Conservation (phyloP, 2,888 invertebrate species). For the Netelia melanura region DNA sequence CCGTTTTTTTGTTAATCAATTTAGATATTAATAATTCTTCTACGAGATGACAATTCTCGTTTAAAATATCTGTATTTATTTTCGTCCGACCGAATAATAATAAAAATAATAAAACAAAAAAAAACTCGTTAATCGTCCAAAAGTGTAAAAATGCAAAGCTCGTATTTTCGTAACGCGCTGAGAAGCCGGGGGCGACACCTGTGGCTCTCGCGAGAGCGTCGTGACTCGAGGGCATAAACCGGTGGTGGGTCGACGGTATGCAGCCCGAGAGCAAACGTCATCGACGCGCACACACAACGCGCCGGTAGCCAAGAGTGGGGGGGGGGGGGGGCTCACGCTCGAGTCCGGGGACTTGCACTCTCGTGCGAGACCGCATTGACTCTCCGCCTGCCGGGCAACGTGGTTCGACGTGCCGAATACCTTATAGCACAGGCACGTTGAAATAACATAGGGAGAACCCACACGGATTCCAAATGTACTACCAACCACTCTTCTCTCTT, state of each 20-base stretch:
- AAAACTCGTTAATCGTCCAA: too few relatives aligned
- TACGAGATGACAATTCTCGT: too few relatives aligned
- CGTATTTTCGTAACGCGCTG: not conserved
- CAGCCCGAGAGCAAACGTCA: constrained; percentile 45
- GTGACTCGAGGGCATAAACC: constrained; percentile 55
- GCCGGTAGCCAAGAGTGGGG: not conserved
- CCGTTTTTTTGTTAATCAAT: not conserved
- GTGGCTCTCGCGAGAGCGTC: constrained; percentile 50
- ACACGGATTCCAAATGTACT: constrained; percentile 42
- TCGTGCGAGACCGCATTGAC: not conserved
- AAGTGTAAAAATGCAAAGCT: not conserved
- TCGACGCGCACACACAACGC: constrained; percentile 4
- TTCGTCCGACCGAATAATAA: too few relatives aligned
- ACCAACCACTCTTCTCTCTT: not conserved
- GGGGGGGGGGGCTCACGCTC: not conserved
- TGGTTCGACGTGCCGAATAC: constrained; percentile 25
- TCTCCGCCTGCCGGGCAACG: not conserved
- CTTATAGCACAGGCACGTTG: constrained; percentile 2
- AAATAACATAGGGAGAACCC: constrained; percentile 26
- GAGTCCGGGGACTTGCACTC: constrained; percentile 34
- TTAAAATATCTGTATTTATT: too few relatives aligned
- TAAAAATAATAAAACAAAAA: not conserved
- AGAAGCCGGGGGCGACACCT: constrained; percentile 53
- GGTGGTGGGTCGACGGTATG: constrained; percentile 53
- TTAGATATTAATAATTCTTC: not conserved